Conservation (phyloP, 64 coral and sea anemone genomes). For the Pachyseris speciosa region DNA sequence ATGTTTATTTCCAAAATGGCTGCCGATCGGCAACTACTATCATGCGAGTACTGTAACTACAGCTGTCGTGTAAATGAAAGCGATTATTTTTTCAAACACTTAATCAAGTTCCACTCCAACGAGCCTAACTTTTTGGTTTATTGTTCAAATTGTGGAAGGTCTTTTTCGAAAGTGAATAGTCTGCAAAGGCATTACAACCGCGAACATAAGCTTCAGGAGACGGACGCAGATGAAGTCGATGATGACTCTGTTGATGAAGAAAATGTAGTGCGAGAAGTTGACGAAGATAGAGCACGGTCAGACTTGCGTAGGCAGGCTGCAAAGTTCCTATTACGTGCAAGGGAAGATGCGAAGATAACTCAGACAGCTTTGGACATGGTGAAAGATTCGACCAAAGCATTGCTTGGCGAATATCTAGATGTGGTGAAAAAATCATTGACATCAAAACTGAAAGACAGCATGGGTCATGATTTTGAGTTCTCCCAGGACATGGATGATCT, state of each 20-base stretch:
- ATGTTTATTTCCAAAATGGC: background rate
- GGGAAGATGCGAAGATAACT: background rate
- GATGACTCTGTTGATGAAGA: background rate
- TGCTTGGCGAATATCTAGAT: conserved; percentile 15
- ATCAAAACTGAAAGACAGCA: background rate
- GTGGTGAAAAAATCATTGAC: conserved; percentile 7
- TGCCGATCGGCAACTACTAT: background rate
- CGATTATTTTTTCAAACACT: conserved; percentile 26
- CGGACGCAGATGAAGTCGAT: background rate
- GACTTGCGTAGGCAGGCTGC: background rate
- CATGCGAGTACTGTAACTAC: conserved; percentile 50
- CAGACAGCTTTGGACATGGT: conserved; percentile 6
- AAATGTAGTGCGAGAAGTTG: background rate
- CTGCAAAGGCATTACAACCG: conserved; percentile 38
- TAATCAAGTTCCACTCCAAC: conserved; percentile 51
- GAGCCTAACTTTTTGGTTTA: conserved; percentile 36
- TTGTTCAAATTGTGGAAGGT: conserved; percentile 28
- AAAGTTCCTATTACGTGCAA: conserved; percentile 13
- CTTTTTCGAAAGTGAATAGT: too few species aligned
- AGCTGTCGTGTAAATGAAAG: conserved; percentile 14
- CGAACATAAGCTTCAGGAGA: conserved; percentile 23
- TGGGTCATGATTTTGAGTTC: background rate
- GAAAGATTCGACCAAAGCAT: conserved; percentile 7
- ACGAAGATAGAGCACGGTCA: background rate
- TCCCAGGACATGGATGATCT: conserved; percentile 26